These are phyloP conservation scores for Noctua pronuba DNA, from an alignment of 2,888 invertebrate genomes.

Conservation along the genomic window DNA sequence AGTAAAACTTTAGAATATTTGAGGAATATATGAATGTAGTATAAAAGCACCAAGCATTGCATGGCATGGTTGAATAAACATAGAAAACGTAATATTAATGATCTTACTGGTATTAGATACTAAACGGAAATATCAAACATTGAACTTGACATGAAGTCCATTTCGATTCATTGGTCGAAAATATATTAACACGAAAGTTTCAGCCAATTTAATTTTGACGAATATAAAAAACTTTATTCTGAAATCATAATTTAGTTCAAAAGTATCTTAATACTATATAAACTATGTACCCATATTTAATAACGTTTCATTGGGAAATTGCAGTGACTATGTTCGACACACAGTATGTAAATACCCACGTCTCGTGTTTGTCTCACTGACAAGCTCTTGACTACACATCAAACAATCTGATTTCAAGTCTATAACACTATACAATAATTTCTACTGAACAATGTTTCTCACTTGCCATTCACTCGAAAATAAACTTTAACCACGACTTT, in stretches of 20 bases:
- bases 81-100: too few species aligned
- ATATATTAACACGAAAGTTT: constrained; percentile 4
- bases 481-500: neutral
- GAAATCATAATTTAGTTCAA: neutral
- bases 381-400: constrained; percentile 43
- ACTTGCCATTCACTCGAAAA: neutral
- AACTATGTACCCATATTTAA: too few species aligned
- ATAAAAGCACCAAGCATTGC: neutral
- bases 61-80: too few species aligned
- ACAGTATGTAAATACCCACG: constrained; percentile 25
- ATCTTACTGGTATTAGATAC: too few species aligned
- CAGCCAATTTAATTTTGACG: neutral
- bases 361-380: constrained; percentile 45
- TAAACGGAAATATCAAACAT: neutral
- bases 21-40: neutral
- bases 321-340: constrained; percentile 5
- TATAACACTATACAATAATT: constrained; percentile 46
- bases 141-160: neutral
- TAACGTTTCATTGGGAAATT: constrained; percentile 1
- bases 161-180: neutral
- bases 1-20: neutral
- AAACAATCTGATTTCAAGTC: constrained; percentile 55
- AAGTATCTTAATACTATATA: too few species aligned
- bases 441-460: constrained; percentile 24
- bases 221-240: neutral